Conservation (phyloP, 2,797 vertebrate genomes). For the Nyctalus aviator region DNA sequence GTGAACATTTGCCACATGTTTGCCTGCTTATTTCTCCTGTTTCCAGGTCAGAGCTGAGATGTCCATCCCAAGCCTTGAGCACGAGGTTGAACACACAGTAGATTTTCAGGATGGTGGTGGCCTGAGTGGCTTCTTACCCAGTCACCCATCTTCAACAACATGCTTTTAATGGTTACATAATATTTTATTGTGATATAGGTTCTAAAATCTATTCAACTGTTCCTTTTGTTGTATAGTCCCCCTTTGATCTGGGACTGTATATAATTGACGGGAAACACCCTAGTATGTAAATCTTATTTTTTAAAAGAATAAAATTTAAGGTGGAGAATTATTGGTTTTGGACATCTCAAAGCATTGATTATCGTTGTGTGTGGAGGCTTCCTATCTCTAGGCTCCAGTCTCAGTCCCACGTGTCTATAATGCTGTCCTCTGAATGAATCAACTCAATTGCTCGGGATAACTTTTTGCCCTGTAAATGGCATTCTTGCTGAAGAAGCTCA, state of each 20-base stretch:
- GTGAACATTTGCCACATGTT: neutral
- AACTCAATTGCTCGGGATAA: neutral
- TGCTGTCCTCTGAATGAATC: neutral
- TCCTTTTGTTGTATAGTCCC: neutral
- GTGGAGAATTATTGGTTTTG: neutral
- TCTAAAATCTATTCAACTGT: conserved; percentile 3
- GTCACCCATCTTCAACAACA: conserved; percentile 38
- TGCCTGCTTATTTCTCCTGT: neutral
- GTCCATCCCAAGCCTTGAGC: neutral
- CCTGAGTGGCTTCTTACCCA: neutral
- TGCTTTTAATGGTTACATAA: neutral
- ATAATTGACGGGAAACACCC: conserved; percentile 5
- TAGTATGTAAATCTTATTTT: neutral
- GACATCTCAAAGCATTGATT: neutral
- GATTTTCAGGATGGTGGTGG: neutral
- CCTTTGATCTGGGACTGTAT: neutral
- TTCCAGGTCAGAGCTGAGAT: neutral
- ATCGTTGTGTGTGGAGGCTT: neutral
- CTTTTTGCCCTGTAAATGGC: neutral
- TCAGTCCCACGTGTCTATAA: neutral
- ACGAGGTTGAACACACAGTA: neutral
- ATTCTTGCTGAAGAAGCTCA: neutral
- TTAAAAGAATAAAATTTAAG: neutral
- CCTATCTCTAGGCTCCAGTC: neutral
- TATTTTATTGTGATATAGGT: neutral